A percentile compares a stretch with the other conserved stretches of the same genome.
phyloP scores from a whole-genome alignment of 2,797 vertebrate species.

The Acanthopagrus latus region DNA sequence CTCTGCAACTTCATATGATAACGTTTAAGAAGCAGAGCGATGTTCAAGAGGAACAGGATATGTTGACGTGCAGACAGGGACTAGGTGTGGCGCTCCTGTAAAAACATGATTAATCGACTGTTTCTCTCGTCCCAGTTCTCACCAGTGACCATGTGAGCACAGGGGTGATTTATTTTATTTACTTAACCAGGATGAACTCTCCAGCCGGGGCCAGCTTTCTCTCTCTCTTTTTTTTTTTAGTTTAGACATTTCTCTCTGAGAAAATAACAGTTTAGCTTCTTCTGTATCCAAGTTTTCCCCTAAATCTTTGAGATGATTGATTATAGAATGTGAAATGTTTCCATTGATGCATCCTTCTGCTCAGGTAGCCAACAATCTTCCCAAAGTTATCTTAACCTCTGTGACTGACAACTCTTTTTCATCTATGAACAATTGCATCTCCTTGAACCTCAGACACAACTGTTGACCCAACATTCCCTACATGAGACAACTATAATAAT shows the following conservation, averaged over 20 bases:
- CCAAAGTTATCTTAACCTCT: slow-evolving; percentile 52
- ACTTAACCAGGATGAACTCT: slow-evolving; percentile 46
- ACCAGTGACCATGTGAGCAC: slow-evolving; percentile 31
- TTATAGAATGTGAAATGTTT: slow-evolving; percentile 9
- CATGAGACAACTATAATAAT: slow-evolving; percentile 64
- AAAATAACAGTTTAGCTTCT: slow-evolving; percentile 8
- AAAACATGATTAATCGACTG: slow-evolving; percentile 52
- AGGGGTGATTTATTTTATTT: slow-evolving; percentile 58
- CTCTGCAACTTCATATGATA: slow-evolving; percentile 7
- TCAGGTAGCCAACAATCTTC: slow-evolving; percentile 5
- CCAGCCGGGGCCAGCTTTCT: slow-evolving; percentile 21
- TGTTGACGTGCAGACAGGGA: slow-evolving; percentile 20
- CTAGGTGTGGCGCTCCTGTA: slow-evolving; percentile 45
- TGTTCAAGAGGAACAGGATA: slow-evolving; percentile 20
- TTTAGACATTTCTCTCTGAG: slow-evolving; percentile 6
- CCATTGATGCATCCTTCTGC: background rate
- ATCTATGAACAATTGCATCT: slow-evolving; percentile 54
- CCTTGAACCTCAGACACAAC: slow-evolving; percentile 52
- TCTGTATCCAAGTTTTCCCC: background rate
- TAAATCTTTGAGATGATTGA: slow-evolving; percentile 17
- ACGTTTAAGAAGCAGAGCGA: slow-evolving; percentile 4
- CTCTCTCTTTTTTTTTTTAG: slow-evolving; percentile 14
- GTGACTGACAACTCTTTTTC: slow-evolving; percentile 48
- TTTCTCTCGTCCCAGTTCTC: slow-evolving; percentile 42
- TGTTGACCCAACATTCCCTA: slow-evolving; percentile 49